phyloP scores from a whole-genome alignment of 1,140 invertebrate species.

The Antheraea pernyi region DNA sequence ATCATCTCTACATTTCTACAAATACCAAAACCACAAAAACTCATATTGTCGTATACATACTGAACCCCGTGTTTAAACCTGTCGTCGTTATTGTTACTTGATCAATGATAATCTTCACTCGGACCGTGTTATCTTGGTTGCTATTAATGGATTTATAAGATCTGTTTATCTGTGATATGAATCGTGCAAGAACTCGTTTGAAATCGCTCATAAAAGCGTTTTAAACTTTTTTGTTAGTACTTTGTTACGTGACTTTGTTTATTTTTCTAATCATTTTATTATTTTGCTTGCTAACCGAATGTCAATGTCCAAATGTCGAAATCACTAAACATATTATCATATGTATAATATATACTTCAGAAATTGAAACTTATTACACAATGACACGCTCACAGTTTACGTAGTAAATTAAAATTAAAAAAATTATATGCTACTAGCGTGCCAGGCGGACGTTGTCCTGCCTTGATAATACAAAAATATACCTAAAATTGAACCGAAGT shows the following conservation, averaged over 20 bases:
- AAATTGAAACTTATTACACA: too few relatives aligned
- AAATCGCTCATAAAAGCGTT: not conserved
- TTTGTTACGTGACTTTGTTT: not conserved
- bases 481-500: too few relatives aligned
- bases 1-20: not conserved
- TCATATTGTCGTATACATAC: not conserved
- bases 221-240: not conserved
- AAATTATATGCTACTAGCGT: too few relatives aligned
- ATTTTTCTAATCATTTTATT: not conserved
- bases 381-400: too few relatives aligned
- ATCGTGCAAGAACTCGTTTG: not conserved
- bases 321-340: too few relatives aligned
- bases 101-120: not conserved
- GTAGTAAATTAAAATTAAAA: too few relatives aligned
- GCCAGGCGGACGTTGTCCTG: too few relatives aligned
- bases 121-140: not conserved
- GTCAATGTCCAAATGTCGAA: too few relatives aligned
- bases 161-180: constrained; percentile 1
- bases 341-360: too few relatives aligned
- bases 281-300: too few relatives aligned
- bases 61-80: not conserved
- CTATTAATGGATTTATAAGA: not conserved
- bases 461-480: too few relatives aligned
- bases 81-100: not conserved
- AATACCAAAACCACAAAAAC: not conserved